phyloP scores from a whole-genome alignment of 2,888 invertebrate genomes.

The Hofmannophila pseudospretella region DNA sequence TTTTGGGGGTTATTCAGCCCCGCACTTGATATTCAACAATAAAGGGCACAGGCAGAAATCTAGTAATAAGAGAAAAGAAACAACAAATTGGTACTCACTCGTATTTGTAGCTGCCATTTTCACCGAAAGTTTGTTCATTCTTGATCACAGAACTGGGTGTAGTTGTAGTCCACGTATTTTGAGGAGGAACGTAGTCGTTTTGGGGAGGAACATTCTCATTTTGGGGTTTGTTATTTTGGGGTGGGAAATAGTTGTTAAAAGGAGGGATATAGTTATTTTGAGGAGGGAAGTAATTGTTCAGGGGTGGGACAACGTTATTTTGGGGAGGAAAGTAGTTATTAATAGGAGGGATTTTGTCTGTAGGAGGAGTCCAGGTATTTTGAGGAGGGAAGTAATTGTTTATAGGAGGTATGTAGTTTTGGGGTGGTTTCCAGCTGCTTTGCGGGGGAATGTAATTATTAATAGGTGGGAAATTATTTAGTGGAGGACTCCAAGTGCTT shows the following conservation, averaged over 20 bases:
- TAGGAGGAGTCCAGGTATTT: slow-evolving; percentile 21
- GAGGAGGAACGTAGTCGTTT: slow-evolving; percentile 24
- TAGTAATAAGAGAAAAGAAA: too few species aligned
- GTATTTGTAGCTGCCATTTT: slow-evolving; percentile 72
- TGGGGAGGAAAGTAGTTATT: slow-evolving; percentile 16
- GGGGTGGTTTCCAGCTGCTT: slow-evolving; percentile 15
- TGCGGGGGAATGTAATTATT: slow-evolving; percentile 12
- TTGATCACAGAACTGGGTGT: slow-evolving; percentile 49
- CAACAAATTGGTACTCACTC: slow-evolving; percentile 55
- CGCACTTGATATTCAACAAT: too few species aligned
- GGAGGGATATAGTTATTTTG: slow-evolving; percentile 22
- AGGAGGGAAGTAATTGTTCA: slow-evolving; percentile 17
- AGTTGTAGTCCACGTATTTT: slow-evolving; percentile 15
- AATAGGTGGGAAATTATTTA: slow-evolving; percentile 11
- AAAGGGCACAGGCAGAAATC: too few species aligned
- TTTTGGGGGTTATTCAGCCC: too few species aligned
- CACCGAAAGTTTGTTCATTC: slow-evolving; percentile 59
- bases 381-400: slow-evolving; percentile 19
- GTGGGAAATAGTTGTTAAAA: slow-evolving; percentile 20
- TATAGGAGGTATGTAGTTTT: slow-evolving; percentile 13
- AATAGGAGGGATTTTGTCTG: slow-evolving; percentile 17
- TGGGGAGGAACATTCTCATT: slow-evolving; percentile 24
- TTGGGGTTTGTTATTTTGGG: slow-evolving; percentile 24
- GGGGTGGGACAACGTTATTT: slow-evolving; percentile 16
- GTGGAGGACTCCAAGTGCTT: slow-evolving; percentile 19